These are phyloP conservation scores for Corythornis cristatus DNA, from an alignment of 2,113 vertebrate genomes.

Conservation along the genomic window DNA sequence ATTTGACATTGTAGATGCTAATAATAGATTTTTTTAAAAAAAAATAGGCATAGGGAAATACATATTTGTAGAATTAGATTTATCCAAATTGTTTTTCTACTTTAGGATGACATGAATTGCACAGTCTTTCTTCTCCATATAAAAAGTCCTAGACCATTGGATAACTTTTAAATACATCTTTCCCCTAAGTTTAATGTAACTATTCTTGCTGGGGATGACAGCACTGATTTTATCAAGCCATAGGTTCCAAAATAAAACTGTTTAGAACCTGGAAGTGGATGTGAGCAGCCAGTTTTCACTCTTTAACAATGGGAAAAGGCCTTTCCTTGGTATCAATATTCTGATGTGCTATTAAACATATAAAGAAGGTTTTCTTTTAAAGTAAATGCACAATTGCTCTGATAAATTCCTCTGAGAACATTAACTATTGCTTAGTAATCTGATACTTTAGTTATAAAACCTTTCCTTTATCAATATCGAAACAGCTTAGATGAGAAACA, in stretches of 20 bases:
- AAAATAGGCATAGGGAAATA: background rate
- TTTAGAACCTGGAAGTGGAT: background rate
- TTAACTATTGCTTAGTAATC: background rate
- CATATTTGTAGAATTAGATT: background rate
- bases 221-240: background rate
- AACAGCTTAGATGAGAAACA: background rate
- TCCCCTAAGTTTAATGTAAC: background rate
- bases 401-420: background rate
- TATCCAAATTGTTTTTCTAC: background rate
- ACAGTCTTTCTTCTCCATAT: background rate
- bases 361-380: background rate
- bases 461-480: background rate
- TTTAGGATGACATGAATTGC: background rate
- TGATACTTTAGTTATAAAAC: background rate
- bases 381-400: background rate
- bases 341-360: background rate
- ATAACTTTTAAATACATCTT: background rate
- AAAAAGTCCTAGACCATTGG: background rate
- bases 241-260: background rate
- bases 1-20: background rate
- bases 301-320: background rate
- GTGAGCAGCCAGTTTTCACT: background rate
- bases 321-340: background rate
- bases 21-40: background rate
- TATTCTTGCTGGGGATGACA: background rate